phyloP scores from a whole-genome alignment of 1,140 invertebrate species.

The Helicorthomorpha holstii region DNA sequence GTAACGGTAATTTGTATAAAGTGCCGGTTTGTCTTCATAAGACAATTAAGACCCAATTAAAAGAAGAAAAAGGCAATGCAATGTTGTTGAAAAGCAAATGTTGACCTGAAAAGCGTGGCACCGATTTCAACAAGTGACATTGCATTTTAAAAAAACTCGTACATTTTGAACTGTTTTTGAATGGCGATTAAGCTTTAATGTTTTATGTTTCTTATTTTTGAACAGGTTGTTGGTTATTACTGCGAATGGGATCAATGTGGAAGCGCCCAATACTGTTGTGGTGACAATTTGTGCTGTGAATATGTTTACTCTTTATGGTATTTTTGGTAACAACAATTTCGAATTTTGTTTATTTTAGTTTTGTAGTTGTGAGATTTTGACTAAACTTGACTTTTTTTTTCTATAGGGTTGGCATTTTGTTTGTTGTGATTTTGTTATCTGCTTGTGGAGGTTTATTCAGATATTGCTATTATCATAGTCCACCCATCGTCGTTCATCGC shows the following conservation, averaged over 20 bases:
- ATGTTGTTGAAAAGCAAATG: no score
- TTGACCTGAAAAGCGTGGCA: no score
- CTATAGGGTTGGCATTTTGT: slow-evolving; percentile 5
- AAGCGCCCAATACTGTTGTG: slow-evolving; percentile 19
- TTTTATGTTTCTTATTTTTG: no score
- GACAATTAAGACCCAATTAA: no score
- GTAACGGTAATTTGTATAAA: no score
- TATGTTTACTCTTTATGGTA: slow-evolving; percentile 20
- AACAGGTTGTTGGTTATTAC: slow-evolving; percentile 10
- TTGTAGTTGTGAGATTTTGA: slow-evolving; percentile 1
- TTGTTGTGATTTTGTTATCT: slow-evolving; percentile 1
- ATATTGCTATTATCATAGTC: neutral
- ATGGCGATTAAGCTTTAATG: no score
- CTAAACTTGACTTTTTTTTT: neutral
- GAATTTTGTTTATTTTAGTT: neutral
- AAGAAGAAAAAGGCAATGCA: no score
- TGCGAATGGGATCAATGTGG: slow-evolving; percentile 17
- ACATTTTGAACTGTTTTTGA: no score
- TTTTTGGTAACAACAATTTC: slow-evolving; percentile 17
- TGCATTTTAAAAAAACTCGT: no score
- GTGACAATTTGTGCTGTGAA: slow-evolving; percentile 19
- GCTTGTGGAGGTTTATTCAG: neutral
- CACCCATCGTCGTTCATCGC: neutral
- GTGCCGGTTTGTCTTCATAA: no score
- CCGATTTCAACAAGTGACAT: no score